Conservation (phyloP, 2,888 invertebrate species). For the Autographa gamma region DNA sequence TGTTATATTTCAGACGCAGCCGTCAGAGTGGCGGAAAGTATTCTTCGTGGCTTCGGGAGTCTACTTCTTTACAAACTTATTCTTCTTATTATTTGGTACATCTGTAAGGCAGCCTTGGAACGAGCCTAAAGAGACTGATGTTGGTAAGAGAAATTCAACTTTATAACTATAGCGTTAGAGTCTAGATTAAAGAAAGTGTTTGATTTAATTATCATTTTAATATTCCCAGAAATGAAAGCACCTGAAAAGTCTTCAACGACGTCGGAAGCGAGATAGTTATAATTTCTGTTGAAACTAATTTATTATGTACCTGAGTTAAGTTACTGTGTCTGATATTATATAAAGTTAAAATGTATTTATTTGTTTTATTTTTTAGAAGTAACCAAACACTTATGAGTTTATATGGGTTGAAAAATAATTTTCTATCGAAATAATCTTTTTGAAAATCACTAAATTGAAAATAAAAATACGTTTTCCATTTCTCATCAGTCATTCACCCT, state of each 20-base stretch:
- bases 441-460: not conserved
- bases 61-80: conserved; percentile 91
- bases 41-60: conserved; percentile 93
- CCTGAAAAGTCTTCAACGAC: conserved; percentile 40
- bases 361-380: conserved; percentile 3
- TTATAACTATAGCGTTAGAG: not conserved
- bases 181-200: not conserved
- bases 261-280: conserved; percentile 38
- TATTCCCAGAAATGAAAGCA: conserved; percentile 65
- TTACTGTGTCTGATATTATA: conserved; percentile 30
- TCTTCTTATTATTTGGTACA: conserved; percentile 92
- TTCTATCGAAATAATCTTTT: not conserved
- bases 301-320: conserved; percentile 58
- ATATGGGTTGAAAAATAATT: not conserved
- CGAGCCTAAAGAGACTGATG: conserved; percentile 78
- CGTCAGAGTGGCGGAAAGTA: conserved; percentile 92
- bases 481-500: conserved; percentile 33
- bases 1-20: conserved; percentile 87
- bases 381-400: too few species aligned
- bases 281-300: conserved; percentile 34
- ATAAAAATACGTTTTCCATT: not conserved
- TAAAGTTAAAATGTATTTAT: conserved; percentile 24
- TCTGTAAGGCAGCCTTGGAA: conserved; percentile 93
- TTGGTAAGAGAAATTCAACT: conserved; percentile 61
- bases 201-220: conserved; percentile 43